phyloP scores from a whole-genome alignment of 1,140 invertebrate genomes.

The Philaenus spumarius region DNA sequence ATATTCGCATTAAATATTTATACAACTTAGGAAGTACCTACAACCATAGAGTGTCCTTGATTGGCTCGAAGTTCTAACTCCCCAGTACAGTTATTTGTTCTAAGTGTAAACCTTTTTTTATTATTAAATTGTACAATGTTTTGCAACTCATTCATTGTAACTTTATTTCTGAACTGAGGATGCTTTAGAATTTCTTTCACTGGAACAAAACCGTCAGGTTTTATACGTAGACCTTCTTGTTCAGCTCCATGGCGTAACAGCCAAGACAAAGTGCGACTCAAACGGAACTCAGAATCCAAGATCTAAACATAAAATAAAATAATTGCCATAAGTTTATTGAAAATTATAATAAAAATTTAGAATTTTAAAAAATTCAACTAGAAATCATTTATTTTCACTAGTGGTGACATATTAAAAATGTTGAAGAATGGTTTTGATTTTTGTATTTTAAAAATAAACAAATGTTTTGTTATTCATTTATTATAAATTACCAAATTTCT shows the following conservation, averaged over 20 bases:
- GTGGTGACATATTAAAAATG: too few species aligned
- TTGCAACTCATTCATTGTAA: not conserved
- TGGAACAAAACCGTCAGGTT: not conserved
- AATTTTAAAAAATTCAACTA: too few species aligned
- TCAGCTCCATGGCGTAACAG: not conserved
- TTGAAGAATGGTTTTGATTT: too few species aligned
- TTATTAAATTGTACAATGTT: not conserved
- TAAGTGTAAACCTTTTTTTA: not conserved
- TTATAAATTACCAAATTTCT: too few species aligned
- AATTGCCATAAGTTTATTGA: too few species aligned
- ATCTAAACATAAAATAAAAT: not conserved
- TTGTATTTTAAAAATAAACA: too few species aligned
- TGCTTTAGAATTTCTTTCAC: not conserved
- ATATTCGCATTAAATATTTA: not conserved
- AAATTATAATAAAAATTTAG: too few species aligned
- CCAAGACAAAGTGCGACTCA: not conserved
- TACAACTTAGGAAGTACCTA: not conserved
- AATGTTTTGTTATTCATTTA: too few species aligned
- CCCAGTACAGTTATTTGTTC: not conserved
- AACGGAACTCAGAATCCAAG: not conserved
- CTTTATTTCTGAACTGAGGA: not conserved
- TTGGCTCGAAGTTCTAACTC: not conserved
- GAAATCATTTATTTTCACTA: too few species aligned
- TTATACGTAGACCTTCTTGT: not conserved
- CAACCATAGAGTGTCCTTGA: constrained; percentile 1